phyloP scores from a whole-genome alignment of 37 sponge, comb jelly and placozoan genomes.

The Eunapius fragilis region DNA sequence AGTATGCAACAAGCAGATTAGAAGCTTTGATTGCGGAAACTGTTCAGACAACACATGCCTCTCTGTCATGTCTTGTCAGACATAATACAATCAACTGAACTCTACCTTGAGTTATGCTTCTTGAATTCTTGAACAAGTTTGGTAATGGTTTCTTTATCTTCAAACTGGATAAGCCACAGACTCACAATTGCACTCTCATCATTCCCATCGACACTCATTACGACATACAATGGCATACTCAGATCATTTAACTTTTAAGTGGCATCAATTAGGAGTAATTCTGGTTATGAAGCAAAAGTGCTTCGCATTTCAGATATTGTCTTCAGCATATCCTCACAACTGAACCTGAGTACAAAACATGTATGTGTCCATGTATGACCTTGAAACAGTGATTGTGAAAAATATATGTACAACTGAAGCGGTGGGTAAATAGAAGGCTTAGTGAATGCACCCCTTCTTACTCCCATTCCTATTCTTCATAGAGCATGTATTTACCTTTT shows the following conservation, averaged over 20 bases:
- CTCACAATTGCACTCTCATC: slow-evolving; percentile 64
- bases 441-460: too few relatives aligned
- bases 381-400: not conserved
- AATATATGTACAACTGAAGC: not conserved
- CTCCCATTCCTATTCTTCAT: too few relatives aligned
- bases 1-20: slow-evolving; percentile 69
- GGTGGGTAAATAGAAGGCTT: too few relatives aligned
- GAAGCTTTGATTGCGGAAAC: slow-evolving; percentile 41
- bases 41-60: slow-evolving; percentile 22
- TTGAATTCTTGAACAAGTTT: slow-evolving; percentile 61
- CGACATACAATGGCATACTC: slow-evolving; percentile 21
- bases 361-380: not conserved
- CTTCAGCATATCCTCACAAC: slow-evolving; percentile 13
- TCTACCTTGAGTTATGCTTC: slow-evolving; percentile 34
- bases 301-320: slow-evolving; percentile 13
- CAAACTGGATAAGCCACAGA: slow-evolving; percentile 10
- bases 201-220: slow-evolving; percentile 52
- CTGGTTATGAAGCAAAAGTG: slow-evolving; percentile 42
- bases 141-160: slow-evolving; percentile 12
- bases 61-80: slow-evolving; percentile 65
- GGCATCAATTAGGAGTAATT: slow-evolving; percentile 40
- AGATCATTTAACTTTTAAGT: slow-evolving; percentile 58
- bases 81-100: slow-evolving; percentile 30
- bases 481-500: not conserved
- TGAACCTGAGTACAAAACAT: slow-evolving; percentile 15